Base-by-base conservation (phyloP, 2,888 invertebrate species). In the Drosophila mulleri region DNA sequence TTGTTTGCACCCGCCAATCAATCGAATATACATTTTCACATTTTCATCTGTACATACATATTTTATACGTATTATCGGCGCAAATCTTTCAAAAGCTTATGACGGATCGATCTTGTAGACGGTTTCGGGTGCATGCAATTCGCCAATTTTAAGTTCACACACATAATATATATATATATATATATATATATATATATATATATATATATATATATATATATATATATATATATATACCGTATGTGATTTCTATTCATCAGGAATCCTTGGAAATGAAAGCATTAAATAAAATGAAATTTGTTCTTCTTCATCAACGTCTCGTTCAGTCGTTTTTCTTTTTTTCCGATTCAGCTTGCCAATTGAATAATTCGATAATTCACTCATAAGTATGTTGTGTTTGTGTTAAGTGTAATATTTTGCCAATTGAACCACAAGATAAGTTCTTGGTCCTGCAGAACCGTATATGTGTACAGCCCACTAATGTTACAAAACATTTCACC, bases 71-170 rank as follows among this genome's bases (percentile, higher is more conserved):
- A 23, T 23, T 26, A 26, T 63, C 47, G 48, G 42, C 64, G 53
- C 23, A 72, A 54, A 41, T 53, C 58, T 45, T 68, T 64, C 53
- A 71, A 83, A 83, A 83, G 83, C 81, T 79, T 74, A 23, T 86
- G 90, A 89, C 79, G 75, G 89, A 86, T 88, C 88, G 91, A 91
- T 91, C 90, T 86, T 82, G 60, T 83, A 79, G 71, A 91, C 92
- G 91, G 91, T 80, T 91, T 92, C 91, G 91, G 92, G 91, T 83
- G 90, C 85, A 90, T 91, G 91, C 84, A 75, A 72, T 80, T 73
- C 64, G 80, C 87, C 90, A 88, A 88, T 90, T 80, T 80, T 62
- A 53, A 64, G 61, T 67, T 44, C 37, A 64, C 61, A 77, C 42
- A 59, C 52, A 16, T 23, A 20, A 50, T n/a, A 18, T 48, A 8